Evolutionary conservation across 2,113 vertebrate species (phyloP).

Genomic region (Bombycilla garrulus): DNA sequence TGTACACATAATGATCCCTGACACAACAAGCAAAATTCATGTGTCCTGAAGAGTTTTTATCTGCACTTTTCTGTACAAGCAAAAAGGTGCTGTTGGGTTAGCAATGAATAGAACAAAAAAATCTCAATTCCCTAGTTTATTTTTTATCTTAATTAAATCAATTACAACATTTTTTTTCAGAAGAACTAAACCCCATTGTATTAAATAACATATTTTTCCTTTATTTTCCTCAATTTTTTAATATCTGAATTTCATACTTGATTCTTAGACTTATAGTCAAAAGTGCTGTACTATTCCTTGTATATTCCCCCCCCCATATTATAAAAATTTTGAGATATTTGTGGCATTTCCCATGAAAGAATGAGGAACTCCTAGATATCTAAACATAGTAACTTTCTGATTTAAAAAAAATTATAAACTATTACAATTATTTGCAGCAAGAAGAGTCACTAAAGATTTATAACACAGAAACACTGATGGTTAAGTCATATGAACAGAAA

Average conservation of each 20-base stretch:
- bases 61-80: background rate
- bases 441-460: background rate
- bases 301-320: rapidly evolving
- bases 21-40: background rate
- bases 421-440: background rate
- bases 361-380: background rate
- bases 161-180: background rate
- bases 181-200: background rate
- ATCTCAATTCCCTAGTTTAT: background rate
- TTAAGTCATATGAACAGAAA: background rate
- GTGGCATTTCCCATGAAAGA: background rate
- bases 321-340: background rate
- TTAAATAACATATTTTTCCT: rapidly evolving
- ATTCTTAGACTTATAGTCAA: background rate
- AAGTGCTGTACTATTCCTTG: background rate
- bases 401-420: background rate
- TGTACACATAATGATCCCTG: background rate
- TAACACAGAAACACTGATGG: background rate
- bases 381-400: background rate
- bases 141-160: background rate
- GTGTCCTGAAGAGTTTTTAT: background rate
- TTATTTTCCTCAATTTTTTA: background rate
- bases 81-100: background rate
- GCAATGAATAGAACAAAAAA: background rate
- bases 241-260: background rate